Evolutionary conservation across 1,140 invertebrate genomes (phyloP).

Genomic region (Calliphora vicina): DNA sequence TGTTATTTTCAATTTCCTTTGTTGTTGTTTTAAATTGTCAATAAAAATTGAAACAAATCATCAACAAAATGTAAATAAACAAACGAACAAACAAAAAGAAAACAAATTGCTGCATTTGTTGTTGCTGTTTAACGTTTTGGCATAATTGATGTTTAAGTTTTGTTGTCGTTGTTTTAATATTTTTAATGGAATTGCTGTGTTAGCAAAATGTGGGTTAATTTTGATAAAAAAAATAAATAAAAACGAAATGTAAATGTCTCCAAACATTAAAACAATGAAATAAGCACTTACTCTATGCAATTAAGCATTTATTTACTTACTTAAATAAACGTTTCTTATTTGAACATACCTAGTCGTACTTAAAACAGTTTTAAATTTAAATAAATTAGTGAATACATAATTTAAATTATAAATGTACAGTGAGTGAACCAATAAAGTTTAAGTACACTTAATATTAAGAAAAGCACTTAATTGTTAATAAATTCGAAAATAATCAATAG

Average conservation of each 20-base stretch:
- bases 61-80: not conserved
- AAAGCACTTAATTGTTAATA: too few relatives aligned
- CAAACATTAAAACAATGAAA: not conserved
- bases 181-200: constrained; percentile 32
- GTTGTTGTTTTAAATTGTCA: not conserved
- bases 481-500: too few relatives aligned
- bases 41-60: not conserved
- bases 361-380: too few relatives aligned
- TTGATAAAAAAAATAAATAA: constrained; percentile 14
- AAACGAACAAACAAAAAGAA: not conserved
- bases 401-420: too few relatives aligned
- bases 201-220: constrained; percentile 25
- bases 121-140: not conserved
- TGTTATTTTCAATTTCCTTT: not conserved
- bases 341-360: not conserved
- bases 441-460: too few relatives aligned
- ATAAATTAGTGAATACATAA: not conserved
- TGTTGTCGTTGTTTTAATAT: not conserved
- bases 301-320: not conserved
- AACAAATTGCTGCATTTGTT: too few relatives aligned
- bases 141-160: not conserved
- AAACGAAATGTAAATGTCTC: too few relatives aligned
- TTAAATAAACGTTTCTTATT: not conserved
- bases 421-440: too few relatives aligned
- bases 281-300: not conserved